Percentiles rank a stretch among this genome's conserved stretches.
Evolutionary conservation across 2,888 invertebrate species (phyloP).

Genomic region (Dromius quadrimaculatus): DNA sequence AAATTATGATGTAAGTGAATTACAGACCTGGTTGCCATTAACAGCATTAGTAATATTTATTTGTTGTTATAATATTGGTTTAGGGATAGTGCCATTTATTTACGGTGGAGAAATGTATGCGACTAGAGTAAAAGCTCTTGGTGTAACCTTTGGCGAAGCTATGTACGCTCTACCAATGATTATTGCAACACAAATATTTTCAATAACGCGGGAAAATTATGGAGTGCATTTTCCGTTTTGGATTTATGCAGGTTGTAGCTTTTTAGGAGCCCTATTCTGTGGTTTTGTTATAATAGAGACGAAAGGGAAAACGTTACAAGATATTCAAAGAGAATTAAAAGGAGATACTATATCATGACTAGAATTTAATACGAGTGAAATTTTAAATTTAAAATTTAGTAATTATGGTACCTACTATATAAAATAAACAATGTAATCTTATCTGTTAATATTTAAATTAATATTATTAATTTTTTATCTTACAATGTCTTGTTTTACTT

Average conservation of each 20-base stretch:
- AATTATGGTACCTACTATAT: no score
- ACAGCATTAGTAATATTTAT: slow-evolving; percentile 35
- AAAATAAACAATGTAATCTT: no score
- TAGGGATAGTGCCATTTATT: slow-evolving; percentile 42
- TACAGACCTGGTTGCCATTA: slow-evolving; percentile 35
- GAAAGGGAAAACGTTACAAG: slow-evolving; percentile 45
- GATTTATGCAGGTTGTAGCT: slow-evolving; percentile 33
- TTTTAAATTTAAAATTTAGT: no score
- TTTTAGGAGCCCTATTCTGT: slow-evolving; percentile 35
- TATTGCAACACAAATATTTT: slow-evolving; percentile 38
- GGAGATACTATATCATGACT: neutral
- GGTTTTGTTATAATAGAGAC: slow-evolving; percentile 37
- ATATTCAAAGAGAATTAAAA: slow-evolving; percentile 38
- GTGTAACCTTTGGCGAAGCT: slow-evolving; percentile 36
- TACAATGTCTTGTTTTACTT: no score
- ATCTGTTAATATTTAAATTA: no score
- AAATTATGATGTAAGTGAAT: slow-evolving; percentile 7
- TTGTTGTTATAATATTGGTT: slow-evolving; percentile 42
- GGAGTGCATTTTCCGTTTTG: slow-evolving; percentile 42
- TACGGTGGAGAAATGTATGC: slow-evolving; percentile 42
- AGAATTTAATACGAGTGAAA: no score
- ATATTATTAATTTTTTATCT: no score
- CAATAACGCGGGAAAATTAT: slow-evolving; percentile 18
- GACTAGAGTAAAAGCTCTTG: slow-evolving; percentile 37
- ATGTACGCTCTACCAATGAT: slow-evolving; percentile 49